A percentile compares a stretch with the other conserved stretches of the same genome.
These are phyloP conservation scores for Ormyrus pomaceus DNA, from an alignment of 2,888 invertebrate species.

Conservation along the genomic window DNA sequence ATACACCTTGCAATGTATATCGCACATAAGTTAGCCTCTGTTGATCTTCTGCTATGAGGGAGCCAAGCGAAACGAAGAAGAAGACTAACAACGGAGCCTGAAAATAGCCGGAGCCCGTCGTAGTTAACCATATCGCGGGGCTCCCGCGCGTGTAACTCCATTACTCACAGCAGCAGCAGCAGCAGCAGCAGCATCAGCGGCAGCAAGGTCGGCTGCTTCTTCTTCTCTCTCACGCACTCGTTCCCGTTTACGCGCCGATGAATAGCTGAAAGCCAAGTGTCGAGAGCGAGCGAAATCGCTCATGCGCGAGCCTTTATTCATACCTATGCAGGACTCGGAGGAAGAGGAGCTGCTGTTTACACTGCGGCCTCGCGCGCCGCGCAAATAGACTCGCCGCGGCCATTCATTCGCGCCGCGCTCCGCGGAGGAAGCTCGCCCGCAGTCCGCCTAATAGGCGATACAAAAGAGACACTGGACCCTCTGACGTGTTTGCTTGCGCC, in stretches of 20 bases:
- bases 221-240: constrained; percentile 2
- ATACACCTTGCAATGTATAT: constrained; percentile 35
- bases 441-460: constrained; percentile 26
- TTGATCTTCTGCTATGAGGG: constrained; percentile 9
- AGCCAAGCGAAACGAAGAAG: neutral
- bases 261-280: constrained; percentile 30
- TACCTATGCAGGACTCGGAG: neutral
- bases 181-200: neutral
- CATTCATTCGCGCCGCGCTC: constrained; percentile 9
- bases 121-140: neutral
- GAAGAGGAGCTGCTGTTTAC: too few relatives aligned
- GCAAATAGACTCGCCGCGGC: neutral
- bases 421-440: neutral
- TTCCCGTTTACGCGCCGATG: constrained; percentile 29
- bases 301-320: neutral
- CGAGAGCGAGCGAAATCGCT: neutral
- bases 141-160: constrained; percentile 42
- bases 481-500: neutral
- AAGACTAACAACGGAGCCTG: constrained; percentile 20
- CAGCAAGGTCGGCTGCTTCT: constrained; percentile 20
- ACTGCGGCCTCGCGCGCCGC: too few relatives aligned
- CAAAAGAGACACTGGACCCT: constrained; percentile 5
- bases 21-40: constrained; percentile 29
- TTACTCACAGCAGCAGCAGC: constrained; percentile 35
- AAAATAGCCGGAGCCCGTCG: constrained; percentile 13